Conservation (phyloP, 37 sponge, comb jelly and placozoan species). For the Oopsacas minuta region DNA sequence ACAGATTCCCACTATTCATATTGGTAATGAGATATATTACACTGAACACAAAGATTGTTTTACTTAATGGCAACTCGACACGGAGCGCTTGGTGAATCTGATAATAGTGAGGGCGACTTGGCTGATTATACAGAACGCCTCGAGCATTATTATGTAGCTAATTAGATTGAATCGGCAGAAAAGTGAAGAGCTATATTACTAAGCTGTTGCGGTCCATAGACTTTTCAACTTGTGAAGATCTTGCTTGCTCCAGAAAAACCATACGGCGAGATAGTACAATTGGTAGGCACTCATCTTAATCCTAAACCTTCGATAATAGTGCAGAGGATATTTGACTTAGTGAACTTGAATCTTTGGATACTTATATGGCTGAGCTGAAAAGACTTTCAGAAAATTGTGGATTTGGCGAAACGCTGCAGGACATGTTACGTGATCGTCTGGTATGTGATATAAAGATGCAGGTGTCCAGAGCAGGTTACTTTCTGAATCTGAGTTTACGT, state of each 20-base stretch:
- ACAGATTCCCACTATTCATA: too few species aligned
- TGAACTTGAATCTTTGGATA: not conserved
- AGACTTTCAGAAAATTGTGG: constrained; percentile 19
- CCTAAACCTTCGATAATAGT: constrained; percentile 23
- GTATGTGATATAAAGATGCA: constrained; percentile 12
- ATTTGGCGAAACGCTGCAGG: constrained; percentile 11
- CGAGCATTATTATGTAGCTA: not conserved
- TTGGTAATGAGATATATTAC: too few species aligned
- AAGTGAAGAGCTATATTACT: not conserved
- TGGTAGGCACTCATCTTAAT: not conserved
- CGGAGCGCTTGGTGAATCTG: not conserved
- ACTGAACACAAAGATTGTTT: not conserved
- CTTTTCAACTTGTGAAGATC: not conserved
- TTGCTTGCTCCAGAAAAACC: constrained; percentile 4
- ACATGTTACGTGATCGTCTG: constrained; percentile 25
- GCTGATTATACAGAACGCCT: not conserved
- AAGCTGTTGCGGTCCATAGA: not conserved
- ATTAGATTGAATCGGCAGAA: not conserved
- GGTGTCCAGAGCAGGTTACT: constrained; percentile 23
- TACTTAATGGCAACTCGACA: not conserved
- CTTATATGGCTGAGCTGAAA: constrained; percentile 3
- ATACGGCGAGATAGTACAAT: constrained; percentile 7
- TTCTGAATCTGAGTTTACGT: constrained; percentile 21
- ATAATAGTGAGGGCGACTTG: not conserved
- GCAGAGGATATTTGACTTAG: not conserved